phyloP scores from a whole-genome alignment of 2,113 vertebrate genomes.

The Barbus barbus region DNA sequence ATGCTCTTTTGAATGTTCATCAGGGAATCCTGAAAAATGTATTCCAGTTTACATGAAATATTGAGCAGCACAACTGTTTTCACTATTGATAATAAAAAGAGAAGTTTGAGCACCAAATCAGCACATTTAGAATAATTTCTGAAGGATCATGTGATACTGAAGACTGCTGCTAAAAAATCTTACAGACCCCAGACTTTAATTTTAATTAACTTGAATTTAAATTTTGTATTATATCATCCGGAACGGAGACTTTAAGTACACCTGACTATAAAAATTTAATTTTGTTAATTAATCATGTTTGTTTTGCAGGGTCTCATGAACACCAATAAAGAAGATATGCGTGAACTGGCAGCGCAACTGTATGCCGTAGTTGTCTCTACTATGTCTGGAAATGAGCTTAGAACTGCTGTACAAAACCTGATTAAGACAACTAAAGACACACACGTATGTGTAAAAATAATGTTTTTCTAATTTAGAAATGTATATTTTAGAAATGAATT shows the following conservation, averaged over 20 bases:
- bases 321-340: conserved; percentile 97
- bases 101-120: no score
- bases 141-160: not conserved
- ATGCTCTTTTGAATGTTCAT: not conserved
- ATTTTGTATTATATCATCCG: not conserved
- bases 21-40: no score
- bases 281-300: conserved; percentile 28
- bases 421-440: conserved; percentile 94
- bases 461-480: not conserved
- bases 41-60: no score
- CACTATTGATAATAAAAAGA: no score
- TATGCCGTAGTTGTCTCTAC: conserved; percentile 91
- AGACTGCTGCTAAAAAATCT: not conserved
- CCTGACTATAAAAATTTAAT: not conserved
- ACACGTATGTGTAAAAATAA: conserved; percentile 78
- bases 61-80: no score
- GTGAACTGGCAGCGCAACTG: conserved; percentile 91
- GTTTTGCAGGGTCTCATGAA: conserved; percentile 87
- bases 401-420: conserved; percentile 84
- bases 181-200: no score
- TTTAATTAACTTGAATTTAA: no score
- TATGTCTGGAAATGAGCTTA: conserved; percentile 90
- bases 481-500: not conserved
- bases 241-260: not conserved
- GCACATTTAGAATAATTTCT: not conserved